Base-by-base conservation (phyloP, 2,797 vertebrate species). In the Notolabrus celidotus region DNA sequence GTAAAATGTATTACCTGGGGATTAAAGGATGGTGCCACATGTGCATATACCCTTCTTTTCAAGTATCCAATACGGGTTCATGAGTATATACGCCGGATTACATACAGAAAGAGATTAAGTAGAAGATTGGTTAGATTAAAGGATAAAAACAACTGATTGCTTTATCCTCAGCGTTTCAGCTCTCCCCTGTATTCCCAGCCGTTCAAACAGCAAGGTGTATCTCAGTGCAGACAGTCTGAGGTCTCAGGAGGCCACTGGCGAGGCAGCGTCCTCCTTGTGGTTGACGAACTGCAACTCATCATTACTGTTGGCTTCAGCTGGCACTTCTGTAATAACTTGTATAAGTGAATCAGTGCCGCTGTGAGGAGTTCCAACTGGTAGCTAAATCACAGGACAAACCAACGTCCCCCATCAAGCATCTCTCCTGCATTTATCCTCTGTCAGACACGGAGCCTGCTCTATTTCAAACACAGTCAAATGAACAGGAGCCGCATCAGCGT, bases 281-380 rank as follows among this genome's bases (percentile, higher is more conserved):
- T 81, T 82, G 80, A 70, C 79, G 67, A 46, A 57, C 68, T 82
- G 84, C 65, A 89, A 83, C 81, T 83, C 87, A 74, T 89, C 80
- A 89, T 90, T 88, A 90, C 80, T 47, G 64, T n/a, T 82, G 89
- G 88, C 85, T 79, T 73, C 46, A 34, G 73, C 74, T 27, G 57
- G 46, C 15, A 53, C 76, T 56, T 70, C 82, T 68, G 79, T 87
- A 86, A 82, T 74, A 57, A 83, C 80, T 87, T 83, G 74, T 85
- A 74, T 86, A 86, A 83, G 77, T 79, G 79, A 81, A 86, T 81
- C 75, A 78, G 64, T 71, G 74, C 70, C 38, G 33, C 71, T 69
- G 54, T 71, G 38, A 81, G 75, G 66, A 36, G 55, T 77, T 76
- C 75, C 80, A 82, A 86, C 80, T 82, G 81, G 79, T 79, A 77